Percentiles rank a stretch among this genome's conserved stretches.
phyloP scores from a whole-genome alignment of 2,888 invertebrate species.

The Linnaemya vulpina region DNA sequence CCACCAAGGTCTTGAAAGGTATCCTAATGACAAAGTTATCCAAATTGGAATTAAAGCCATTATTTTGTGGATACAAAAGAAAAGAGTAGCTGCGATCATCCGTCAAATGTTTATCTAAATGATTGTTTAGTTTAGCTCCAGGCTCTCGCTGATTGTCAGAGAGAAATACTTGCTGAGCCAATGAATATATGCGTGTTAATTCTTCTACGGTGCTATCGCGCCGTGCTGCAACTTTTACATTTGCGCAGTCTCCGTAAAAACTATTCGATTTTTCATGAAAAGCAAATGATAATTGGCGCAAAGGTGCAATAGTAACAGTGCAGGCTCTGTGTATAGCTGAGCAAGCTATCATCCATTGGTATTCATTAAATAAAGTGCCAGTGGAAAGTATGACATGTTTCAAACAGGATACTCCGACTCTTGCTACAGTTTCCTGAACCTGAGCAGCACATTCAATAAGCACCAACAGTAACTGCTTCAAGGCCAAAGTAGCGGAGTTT shows the following conservation, averaged over 20 bases:
- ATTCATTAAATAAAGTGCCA: conserved; percentile 90
- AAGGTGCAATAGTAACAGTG: conserved; percentile 92
- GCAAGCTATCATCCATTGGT: conserved; percentile 94
- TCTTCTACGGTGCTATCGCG: conserved; percentile 93
- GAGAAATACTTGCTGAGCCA: conserved; percentile 94
- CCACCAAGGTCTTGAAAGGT: conserved; percentile 93
- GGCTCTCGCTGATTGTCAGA: conserved; percentile 84
- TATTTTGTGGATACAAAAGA: conserved; percentile 91
- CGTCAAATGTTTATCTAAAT: conserved; percentile 84
- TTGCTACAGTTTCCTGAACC: conserved; percentile 93
- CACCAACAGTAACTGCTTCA: conserved; percentile 93
- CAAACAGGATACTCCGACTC: conserved; percentile 96
- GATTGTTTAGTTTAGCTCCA: conserved; percentile 72
- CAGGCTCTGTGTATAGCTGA: conserved; percentile 92
- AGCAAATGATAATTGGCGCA: conserved; percentile 94
- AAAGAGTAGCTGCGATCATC: conserved; percentile 96
- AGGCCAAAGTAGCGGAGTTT: conserved; percentile 89
- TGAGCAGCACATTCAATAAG: conserved; percentile 95
- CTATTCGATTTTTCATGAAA: conserved; percentile 96
- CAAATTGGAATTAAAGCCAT: conserved; percentile 88
- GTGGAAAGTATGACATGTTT: conserved; percentile 93
- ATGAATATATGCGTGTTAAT: conserved; percentile 91
- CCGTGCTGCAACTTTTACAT: conserved; percentile 96
- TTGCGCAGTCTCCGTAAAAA: conserved; percentile 95
- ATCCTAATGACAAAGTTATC: conserved; percentile 92